A percentile compares a stretch with the other conserved stretches of the same genome.
phyloP scores from a whole-genome alignment of 2,888 invertebrate species.

The Oscheius onirici region DNA sequence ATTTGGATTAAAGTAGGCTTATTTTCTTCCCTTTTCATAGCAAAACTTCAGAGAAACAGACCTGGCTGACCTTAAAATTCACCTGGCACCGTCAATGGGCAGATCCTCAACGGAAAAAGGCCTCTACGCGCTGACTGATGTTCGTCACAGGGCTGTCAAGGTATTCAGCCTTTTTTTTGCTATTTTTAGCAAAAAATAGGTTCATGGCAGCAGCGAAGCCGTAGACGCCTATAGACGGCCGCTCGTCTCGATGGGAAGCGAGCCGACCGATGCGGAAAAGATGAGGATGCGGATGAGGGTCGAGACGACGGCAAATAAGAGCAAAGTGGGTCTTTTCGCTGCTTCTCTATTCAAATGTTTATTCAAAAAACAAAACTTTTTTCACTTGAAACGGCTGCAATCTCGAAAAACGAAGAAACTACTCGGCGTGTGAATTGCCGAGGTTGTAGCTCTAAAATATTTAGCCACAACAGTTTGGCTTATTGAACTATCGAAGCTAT shows the following conservation, averaged over 20 bases:
- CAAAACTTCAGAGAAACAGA: conserved; percentile 48
- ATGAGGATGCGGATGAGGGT: conserved; percentile 64
- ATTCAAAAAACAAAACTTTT: too few relatives aligned
- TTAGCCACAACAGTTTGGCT: neutral
- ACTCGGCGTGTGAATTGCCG: too few relatives aligned
- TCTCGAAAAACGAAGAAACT: too few relatives aligned
- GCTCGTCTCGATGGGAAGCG: conserved; percentile 55
- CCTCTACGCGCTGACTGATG: conserved; percentile 58
- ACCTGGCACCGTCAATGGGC: conserved; percentile 36
- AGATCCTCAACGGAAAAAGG: conserved; percentile 33
- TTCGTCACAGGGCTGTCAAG: conserved; percentile 52
- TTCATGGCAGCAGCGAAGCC: conserved; percentile 58
- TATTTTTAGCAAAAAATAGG: conserved; percentile 24
- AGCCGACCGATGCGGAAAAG: conserved; percentile 56
- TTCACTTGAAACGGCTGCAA: too few relatives aligned
- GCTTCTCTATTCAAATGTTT: too few relatives aligned
- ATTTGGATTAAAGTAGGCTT: conserved; percentile 50
- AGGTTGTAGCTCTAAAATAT: too few relatives aligned
- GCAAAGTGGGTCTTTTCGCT: conserved; percentile 17
- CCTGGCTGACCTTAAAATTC: conserved; percentile 50
- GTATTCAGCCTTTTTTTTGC: conserved; percentile 9
- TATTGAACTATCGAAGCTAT: neutral
- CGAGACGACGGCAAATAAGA: conserved; percentile 43
- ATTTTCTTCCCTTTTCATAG: neutral
- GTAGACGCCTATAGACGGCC: conserved; percentile 54